Base-by-base conservation (phyloP, 2,113 vertebrate genomes). In the Hemibagrus wyckioides region DNA sequence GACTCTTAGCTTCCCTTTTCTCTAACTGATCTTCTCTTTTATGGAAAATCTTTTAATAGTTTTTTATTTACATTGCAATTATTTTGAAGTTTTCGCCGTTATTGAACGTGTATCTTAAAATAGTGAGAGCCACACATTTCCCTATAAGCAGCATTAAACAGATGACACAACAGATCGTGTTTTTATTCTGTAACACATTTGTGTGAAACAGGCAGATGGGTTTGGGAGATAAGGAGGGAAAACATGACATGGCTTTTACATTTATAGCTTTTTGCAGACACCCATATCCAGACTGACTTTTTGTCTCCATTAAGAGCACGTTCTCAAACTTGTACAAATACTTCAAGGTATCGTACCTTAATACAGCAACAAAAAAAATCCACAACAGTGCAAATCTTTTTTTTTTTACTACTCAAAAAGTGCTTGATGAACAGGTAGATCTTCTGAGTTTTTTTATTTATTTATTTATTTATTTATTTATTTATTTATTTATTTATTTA, bases 1-100 rank as follows among this genome's bases (percentile, higher is more conserved):
- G 56, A 80, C 25, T 80, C 65, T 87, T 61, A 48, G 14, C 30
- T 92, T 67, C 85, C 88, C 91, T 5, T 75, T 91, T 82, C 82
- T 85, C 30, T 85, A 86, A 88, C 89, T 48, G 87, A 82, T 69
- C 89, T 84, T 86, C 13, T 67, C 83, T 89, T 87, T 91, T 89
- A 80, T 90, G 73, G 41, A 76, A 17, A 33, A 6, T 39, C 25
- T 75, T 5, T 91, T 82, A 11, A n/a, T 75, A 1, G 15, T 30
- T 79, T 52, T 30, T 30, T 30, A 77, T 77, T 52, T 77, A n/a
- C 25, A 30, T 52, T 52, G 25, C 7, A 44, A 44, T 52, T 77
- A 25, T 1, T n/a, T 50, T 15, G 0, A n/a, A 28, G 6, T 61
- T 15, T 15, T 52, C 17, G 48, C 25, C 50, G 41, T 48, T 76